phyloP scores from a whole-genome alignment of 2,113 vertebrate species.

The Catagonus wagneri region DNA sequence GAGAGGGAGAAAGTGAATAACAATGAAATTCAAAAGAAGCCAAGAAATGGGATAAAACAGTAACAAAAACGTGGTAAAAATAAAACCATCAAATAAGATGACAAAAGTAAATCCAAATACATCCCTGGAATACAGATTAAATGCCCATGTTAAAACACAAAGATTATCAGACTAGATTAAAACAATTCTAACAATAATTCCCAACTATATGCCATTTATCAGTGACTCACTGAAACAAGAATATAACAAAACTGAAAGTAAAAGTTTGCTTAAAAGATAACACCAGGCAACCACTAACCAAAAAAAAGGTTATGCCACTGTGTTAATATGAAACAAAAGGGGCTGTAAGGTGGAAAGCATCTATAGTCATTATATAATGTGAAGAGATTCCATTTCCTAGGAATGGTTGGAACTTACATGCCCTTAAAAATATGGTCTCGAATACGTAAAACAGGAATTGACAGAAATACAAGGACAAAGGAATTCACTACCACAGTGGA shows the following conservation, averaged over 20 bases:
- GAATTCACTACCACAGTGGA: neutral
- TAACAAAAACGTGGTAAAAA: neutral
- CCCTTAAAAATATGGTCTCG: neutral
- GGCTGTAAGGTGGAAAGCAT: neutral
- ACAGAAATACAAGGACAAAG: neutral
- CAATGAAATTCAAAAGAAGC: conserved; percentile 22
- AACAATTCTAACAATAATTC: neutral
- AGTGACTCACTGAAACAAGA: neutral
- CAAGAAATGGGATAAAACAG: conserved; percentile 11
- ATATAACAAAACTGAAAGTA: neutral
- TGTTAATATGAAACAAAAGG: neutral
- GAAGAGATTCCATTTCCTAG: neutral
- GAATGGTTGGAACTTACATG: neutral
- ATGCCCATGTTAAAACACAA: conserved; percentile 27
- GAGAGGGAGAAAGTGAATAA: neutral
- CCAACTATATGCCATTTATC: neutral
- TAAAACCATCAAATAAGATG: neutral
- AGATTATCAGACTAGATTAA: neutral
- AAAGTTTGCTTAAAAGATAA: neutral
- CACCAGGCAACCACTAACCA: neutral
- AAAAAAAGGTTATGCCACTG: neutral
- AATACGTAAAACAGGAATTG: conserved; percentile 9
- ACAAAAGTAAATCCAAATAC: neutral
- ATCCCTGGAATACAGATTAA: conserved; percentile 14
- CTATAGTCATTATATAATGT: neutral